These are phyloP conservation scores for Grapholita molesta DNA, from an alignment of 1,140 invertebrate genomes.

Conservation along the genomic window DNA sequence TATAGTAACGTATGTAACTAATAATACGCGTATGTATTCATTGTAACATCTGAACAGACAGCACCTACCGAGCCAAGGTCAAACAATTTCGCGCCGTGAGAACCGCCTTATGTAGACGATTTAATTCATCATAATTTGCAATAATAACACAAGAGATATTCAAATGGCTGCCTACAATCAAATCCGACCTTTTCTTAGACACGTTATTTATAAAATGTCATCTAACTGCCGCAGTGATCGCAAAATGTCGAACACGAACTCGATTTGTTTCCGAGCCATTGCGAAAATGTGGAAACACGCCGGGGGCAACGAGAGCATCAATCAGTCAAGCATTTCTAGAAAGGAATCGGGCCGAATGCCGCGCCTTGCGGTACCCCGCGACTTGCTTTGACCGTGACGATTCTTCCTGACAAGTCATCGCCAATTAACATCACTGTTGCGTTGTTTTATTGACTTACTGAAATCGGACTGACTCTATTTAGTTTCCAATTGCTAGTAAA, in stretches of 20 bases:
- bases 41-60: constrained; percentile 8
- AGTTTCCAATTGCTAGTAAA: constrained; percentile 28
- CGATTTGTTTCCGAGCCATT: constrained; percentile 63
- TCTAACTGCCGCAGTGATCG: constrained; percentile 67
- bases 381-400: constrained; percentile 5
- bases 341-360: neutral
- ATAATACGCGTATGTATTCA: neutral
- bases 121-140: constrained; percentile 74
- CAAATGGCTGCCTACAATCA: constrained; percentile 75
- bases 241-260: constrained; percentile 74
- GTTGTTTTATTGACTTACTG: neutral
- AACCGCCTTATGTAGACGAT: constrained; percentile 63
- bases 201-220: constrained; percentile 76
- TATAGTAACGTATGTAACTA: neutral
- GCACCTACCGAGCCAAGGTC: constrained; percentile 57
- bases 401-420: constrained; percentile 10
- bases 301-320: constrained; percentile 25
- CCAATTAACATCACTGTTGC: neutral
- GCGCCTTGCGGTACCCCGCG: neutral
- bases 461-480: constrained; percentile 11
- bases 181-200: constrained; percentile 75
- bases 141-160: constrained; percentile 72
- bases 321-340: constrained; percentile 11
- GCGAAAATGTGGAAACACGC: constrained; percentile 60
- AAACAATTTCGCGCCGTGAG: constrained; percentile 67